Base-by-base conservation (phyloP, 2,888 invertebrate genomes). In the Parochlus steinenii region DNA sequence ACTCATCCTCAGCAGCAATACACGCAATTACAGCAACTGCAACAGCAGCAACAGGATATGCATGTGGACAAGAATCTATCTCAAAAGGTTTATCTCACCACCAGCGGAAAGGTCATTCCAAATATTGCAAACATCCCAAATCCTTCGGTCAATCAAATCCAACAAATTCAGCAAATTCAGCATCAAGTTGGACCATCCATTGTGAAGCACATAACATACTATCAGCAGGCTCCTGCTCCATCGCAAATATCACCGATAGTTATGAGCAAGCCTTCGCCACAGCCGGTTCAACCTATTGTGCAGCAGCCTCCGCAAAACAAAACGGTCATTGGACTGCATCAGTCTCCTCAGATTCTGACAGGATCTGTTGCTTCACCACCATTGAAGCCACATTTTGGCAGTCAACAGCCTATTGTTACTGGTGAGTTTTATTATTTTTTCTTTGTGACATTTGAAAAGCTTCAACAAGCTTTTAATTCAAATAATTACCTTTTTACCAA, bases 281-380 rank as follows among this genome's bases (percentile, higher is more conserved):
- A 53, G 55, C 45, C 52, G 58, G 12, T 43, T 57, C 4, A 59
- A 54, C 45, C 59, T 58, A 1, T 63, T 62, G 38, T 49, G 58
- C n/a, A n/a, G n/a, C n/a, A n/a, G n/a, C 43, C 39, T 23, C 43
- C 39, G 5, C 39, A 46, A 30, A 44, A 47, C 51, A 61, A 46
- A 49, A 52, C 48, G 5, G 53, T 62, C 3, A 53, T 55, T 31
- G 49, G 51, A 3, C 48, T 54, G 12, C 45, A 46, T 43, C 49
- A 50, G 35, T 42, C 55, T 4, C 62, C 61, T n/a, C 61, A 63
- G 20, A 61, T 65, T 31, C 54, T 69, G 20, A 54, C 63, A 4
- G 62, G 62, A 6, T 61, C 64, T 11, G 63, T 70, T 10, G 63
- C 67, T 5, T 71, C 68, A 53, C 66, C 68, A 42, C 67, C 69